Percentiles rank a stretch among this genome's conserved stretches.
phyloP scores from a whole-genome alignment of 2,797 vertebrate species.

The Ataeniobius toweri region DNA sequence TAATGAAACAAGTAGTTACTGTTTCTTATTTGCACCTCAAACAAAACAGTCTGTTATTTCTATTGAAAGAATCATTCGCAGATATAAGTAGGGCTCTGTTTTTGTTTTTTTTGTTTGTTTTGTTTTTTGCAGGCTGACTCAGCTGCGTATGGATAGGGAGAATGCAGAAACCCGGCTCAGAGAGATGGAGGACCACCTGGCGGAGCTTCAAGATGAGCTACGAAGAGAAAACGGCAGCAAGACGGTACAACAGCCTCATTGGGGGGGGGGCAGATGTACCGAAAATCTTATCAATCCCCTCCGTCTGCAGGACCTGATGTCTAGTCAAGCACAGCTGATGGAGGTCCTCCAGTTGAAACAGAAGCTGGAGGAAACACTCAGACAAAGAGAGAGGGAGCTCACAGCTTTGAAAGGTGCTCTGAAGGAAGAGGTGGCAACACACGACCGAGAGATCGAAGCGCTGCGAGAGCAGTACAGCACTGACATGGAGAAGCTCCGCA shows the following conservation, averaged over 20 bases:
- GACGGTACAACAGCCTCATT: constrained; percentile 74
- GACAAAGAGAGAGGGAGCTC: constrained; percentile 89
- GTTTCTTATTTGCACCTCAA: constrained; percentile 28
- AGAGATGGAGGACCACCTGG: constrained; percentile 84
- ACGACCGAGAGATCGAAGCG: constrained; percentile 88
- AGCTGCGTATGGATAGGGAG: constrained; percentile 84
- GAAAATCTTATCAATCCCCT: not conserved
- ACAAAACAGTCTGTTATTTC: constrained; percentile 14
- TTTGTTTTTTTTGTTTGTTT: constrained; percentile 10
- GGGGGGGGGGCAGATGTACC: not conserved
- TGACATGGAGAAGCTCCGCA: constrained; percentile 89
- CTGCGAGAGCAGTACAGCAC: constrained; percentile 87
- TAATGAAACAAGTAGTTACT: constrained; percentile 25
- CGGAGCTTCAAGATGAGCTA: constrained; percentile 84
- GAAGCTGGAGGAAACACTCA: constrained; percentile 85
- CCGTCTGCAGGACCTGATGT: constrained; percentile 83
- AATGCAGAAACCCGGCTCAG: constrained; percentile 79
- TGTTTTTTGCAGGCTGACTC: constrained; percentile 79
- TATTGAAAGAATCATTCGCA: constrained; percentile 18
- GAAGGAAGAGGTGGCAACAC: constrained; percentile 92
- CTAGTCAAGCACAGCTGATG: constrained; percentile 82
- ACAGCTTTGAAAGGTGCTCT: constrained; percentile 92
- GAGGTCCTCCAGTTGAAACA: constrained; percentile 80
- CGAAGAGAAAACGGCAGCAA: constrained; percentile 71
- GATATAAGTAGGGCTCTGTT: constrained; percentile 10